Conservation (phyloP, 2,113 vertebrate species). For the Dromaius novaehollandiae region DNA sequence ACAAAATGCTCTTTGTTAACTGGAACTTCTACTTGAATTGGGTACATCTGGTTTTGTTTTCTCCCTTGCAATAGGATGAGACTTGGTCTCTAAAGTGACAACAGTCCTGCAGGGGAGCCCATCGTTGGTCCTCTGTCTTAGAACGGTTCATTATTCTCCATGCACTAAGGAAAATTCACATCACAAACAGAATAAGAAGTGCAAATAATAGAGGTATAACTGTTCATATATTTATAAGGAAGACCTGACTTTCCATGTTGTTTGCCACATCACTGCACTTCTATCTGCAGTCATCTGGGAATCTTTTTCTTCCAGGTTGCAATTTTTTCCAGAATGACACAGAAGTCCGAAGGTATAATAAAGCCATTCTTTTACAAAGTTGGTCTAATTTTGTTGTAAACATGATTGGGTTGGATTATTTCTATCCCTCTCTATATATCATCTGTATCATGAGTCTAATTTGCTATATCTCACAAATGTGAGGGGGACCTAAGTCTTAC, state of each 20-base stretch:
- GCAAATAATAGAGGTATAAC: no score
- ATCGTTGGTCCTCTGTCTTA: no score
- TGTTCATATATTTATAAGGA: no score
- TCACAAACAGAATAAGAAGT: not conserved
- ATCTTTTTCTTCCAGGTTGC: no score
- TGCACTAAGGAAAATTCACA: not conserved
- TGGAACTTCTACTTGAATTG: not conserved
- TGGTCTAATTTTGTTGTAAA: not conserved
- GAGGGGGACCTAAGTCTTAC: not conserved
- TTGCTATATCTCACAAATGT: not conserved
- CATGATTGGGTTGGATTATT: not conserved
- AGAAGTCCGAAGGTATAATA: not conserved
- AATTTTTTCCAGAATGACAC: no score
- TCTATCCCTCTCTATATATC: not conserved
- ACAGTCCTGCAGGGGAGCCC: not conserved
- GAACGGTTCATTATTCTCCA: accelerated
- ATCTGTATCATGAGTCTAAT: not conserved
- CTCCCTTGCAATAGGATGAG: not conserved
- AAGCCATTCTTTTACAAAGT: not conserved
- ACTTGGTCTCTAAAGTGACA: not conserved
- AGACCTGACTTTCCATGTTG: no score
- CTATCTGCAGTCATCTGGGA: no score
- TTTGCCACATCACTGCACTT: no score
- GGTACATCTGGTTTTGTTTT: not conserved
- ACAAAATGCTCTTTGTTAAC: not conserved